Evolutionary conservation across 2,797 vertebrate genomes (phyloP).

Genomic region (Myioborus miniatus): DNA sequence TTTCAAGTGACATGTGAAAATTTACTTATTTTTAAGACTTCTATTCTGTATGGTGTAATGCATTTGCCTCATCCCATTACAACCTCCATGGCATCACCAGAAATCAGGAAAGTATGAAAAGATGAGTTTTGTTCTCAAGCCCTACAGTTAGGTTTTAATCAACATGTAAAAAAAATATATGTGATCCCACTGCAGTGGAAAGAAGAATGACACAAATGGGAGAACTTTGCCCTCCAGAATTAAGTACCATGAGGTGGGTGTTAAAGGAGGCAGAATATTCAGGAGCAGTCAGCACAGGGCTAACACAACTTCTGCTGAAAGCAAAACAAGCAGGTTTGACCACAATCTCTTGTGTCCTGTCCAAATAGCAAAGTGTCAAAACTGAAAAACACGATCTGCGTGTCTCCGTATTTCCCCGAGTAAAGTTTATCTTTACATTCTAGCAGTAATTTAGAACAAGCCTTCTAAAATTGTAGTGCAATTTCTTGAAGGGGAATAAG

Average conservation of each 20-base stretch:
- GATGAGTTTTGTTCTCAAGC: neutral
- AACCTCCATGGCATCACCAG: neutral
- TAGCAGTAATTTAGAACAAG: neutral
- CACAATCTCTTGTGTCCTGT: neutral
- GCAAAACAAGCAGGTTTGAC: neutral
- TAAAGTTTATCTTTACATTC: neutral
- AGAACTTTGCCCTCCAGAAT: neutral
- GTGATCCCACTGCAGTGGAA: neutral
- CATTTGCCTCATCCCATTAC: neutral
- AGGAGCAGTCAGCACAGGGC: neutral
- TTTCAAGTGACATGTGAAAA: neutral
- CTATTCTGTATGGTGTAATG: neutral
- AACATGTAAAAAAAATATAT: neutral
- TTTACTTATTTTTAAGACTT: neutral
- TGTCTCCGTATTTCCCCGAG: fast-evolving
- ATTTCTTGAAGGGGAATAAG: neutral
- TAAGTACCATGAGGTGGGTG: neutral
- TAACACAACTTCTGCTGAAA: neutral
- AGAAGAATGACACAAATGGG: neutral
- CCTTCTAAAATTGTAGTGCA: neutral
- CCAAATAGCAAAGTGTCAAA: neutral
- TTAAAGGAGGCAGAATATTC: neutral
- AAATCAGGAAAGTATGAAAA: neutral
- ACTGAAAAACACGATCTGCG: neutral
- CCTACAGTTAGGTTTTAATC: neutral